These are phyloP conservation scores for Osmoderma eremita DNA, from an alignment of 2,888 invertebrate genomes.

Conservation along the genomic window DNA sequence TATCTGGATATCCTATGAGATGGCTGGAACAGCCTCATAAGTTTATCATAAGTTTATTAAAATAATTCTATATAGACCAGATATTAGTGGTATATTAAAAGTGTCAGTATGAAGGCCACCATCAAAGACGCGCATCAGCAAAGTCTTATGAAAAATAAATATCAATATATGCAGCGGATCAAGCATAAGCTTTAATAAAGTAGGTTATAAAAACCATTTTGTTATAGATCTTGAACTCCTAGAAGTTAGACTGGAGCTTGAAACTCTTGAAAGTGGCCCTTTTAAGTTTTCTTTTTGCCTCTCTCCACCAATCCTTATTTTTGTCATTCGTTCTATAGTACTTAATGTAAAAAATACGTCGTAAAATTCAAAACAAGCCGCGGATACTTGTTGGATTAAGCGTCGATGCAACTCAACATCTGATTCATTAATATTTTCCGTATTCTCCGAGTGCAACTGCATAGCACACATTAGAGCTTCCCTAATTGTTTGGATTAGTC, in stretches of 20 bases:
- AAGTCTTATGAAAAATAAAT: not conserved
- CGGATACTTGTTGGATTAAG: slow-evolving; percentile 79
- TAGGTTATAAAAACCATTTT: not conserved
- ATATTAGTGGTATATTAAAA: slow-evolving; percentile 1
- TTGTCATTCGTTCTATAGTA: slow-evolving; percentile 73
- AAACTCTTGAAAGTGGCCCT: slow-evolving; percentile 48
- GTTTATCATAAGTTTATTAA: slow-evolving; percentile 5
- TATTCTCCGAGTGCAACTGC: slow-evolving; percentile 73
- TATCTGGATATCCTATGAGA: too few species aligned
- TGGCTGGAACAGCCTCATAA: too few species aligned
- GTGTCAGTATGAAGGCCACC: slow-evolving; percentile 21
- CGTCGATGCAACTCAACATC: slow-evolving; percentile 79
- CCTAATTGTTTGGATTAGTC: slow-evolving; percentile 80
- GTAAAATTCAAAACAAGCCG: slow-evolving; percentile 76
- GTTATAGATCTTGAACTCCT: slow-evolving; percentile 20
- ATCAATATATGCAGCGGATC: not conserved
- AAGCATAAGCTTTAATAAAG: too few species aligned
- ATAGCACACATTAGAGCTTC: slow-evolving; percentile 82
- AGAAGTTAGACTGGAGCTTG: slow-evolving; percentile 17
- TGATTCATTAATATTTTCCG: slow-evolving; percentile 69
- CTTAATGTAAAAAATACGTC: slow-evolving; percentile 77
- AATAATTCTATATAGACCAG: slow-evolving; percentile 1
- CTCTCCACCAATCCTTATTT: slow-evolving; percentile 70
- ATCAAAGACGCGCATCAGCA: slow-evolving; percentile 10
- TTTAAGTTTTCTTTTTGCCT: slow-evolving; percentile 56